phyloP scores from a whole-genome alignment of 35 echinoderm and acorn worm species.

The Apostichopus californicus region DNA sequence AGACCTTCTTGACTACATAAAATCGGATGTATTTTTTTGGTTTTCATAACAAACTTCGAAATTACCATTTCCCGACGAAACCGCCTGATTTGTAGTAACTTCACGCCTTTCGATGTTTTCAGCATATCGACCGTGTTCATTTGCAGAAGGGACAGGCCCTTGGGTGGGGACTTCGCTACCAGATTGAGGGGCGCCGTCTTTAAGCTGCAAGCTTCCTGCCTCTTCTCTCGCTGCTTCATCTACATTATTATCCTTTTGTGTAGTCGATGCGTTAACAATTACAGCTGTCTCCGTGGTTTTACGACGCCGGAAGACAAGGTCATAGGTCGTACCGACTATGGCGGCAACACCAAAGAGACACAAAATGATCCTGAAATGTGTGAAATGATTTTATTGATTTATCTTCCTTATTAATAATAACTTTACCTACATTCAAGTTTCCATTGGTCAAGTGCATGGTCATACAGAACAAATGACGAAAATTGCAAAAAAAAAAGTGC shows the following conservation, averaged over 20 bases:
- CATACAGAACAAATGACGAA: too few relatives aligned
- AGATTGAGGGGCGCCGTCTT: background rate
- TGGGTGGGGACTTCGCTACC: background rate
- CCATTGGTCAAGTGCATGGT: too few relatives aligned
- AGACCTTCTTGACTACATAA: too few relatives aligned
- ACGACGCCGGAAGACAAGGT: background rate
- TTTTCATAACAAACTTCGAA: background rate
- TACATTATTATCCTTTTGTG: background rate
- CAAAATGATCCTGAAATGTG: background rate
- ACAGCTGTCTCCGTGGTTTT: background rate
- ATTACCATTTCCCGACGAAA: background rate
- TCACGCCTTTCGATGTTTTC: background rate
- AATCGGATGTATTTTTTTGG: too few relatives aligned
- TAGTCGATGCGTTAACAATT: background rate
- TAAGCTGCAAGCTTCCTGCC: background rate
- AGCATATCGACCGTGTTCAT: background rate
- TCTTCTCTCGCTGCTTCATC: background rate
- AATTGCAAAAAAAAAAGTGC: too few relatives aligned
- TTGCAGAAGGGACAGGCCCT: background rate
- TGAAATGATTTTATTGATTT: background rate
- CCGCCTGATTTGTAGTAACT: background rate
- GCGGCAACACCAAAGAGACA: background rate
- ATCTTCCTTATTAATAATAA: too few relatives aligned
- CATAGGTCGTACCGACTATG: slow-evolving; percentile 1
- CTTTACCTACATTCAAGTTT: too few relatives aligned